phyloP scores from a whole-genome alignment of 1,140 invertebrate genomes.

The Musca vetustissima region DNA sequence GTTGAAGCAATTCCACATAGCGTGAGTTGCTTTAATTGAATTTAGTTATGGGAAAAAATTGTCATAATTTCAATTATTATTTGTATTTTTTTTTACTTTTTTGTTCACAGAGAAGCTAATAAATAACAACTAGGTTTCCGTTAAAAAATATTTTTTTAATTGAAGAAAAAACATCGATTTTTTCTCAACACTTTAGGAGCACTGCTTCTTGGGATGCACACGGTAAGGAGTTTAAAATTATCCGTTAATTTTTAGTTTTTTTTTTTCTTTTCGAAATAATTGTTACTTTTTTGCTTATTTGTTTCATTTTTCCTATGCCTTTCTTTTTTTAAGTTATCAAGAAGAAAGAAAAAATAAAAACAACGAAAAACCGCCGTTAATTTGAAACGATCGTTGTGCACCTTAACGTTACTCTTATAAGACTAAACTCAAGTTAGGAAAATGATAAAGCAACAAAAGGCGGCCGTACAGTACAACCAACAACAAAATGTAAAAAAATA shows the following conservation, averaged over 20 bases:
- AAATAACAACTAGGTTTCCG: too few relatives aligned
- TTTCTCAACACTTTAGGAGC: not conserved
- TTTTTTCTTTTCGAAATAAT: not conserved
- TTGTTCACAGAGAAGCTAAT: not conserved
- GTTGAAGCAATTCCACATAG: too few relatives aligned
- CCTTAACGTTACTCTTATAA: slow-evolving; percentile 38
- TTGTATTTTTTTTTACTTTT: too few relatives aligned
- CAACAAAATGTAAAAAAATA: slow-evolving; percentile 4
- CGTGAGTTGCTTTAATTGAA: slow-evolving; percentile 2
- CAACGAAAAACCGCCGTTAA: slow-evolving; percentile 17
- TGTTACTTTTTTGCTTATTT: not conserved
- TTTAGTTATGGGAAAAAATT: too few relatives aligned
- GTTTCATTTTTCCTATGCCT: not conserved
- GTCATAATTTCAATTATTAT: not conserved
- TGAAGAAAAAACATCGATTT: slow-evolving; percentile 4
- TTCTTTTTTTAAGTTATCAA: not conserved
- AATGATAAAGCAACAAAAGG: slow-evolving; percentile 36
- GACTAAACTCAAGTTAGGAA: slow-evolving; percentile 42
- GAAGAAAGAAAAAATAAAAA: not conserved
- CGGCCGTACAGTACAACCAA: slow-evolving; percentile 20
- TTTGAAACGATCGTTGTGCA: slow-evolving; percentile 24
- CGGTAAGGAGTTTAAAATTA: not conserved
- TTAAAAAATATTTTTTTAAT: not conserved
- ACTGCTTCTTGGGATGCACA: not conserved
- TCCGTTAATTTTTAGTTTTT: not conserved